Evolutionary conservation across 2,113 vertebrate species (phyloP), one percentile per base, ranked within the genome.

Genomic region (Noctilio leporinus): DNA sequence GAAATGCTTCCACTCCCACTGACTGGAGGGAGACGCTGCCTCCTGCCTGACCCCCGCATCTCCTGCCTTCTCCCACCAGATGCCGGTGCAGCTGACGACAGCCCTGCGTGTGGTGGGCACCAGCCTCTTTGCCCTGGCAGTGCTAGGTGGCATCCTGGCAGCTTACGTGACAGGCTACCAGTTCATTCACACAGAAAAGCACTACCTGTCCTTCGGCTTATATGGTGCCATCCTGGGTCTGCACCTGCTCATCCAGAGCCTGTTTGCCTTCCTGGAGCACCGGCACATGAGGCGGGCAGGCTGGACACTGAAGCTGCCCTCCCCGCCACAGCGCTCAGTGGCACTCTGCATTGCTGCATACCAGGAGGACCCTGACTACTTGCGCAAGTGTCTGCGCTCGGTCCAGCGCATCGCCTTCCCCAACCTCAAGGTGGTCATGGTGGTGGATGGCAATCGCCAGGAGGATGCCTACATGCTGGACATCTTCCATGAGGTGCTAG

Each of bases 381-480:
- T 99, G 97, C 98, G 99, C 90, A 99, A 99, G 98, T 99, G 99
- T 97, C 98, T 99, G 77, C 98, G 98, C 76, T 99, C 99, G 0
- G 91, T 99, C 69, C 99, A 99, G 70, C 98, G 99, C 69, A 99
- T 99, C 35, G 99, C 99, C 96, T 99, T 99, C 97, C 99, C 99
- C 0, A 98, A 98, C 96, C 99, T 99, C 88, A 99, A 99, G 98
- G 99, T 99, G 96, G 99, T 99, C 96, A 99, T 99, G 98, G 99
- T 99, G 97, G 99, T 99, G 96, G 99, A 99, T 0, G 99, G 99
- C 24, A 99, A 99, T 2, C 97, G 99, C 67, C 98, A 98, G 0
- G 99, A 99, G 6, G 99, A 99, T 89, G 96, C 98, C 85, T 99
- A 99, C 98, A 99, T 99, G 99, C 98, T 99, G 98, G 99, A 99